Evolutionary conservation across 2,888 invertebrate genomes (phyloP).

Genomic region (Lasioglossum marginatum): DNA sequence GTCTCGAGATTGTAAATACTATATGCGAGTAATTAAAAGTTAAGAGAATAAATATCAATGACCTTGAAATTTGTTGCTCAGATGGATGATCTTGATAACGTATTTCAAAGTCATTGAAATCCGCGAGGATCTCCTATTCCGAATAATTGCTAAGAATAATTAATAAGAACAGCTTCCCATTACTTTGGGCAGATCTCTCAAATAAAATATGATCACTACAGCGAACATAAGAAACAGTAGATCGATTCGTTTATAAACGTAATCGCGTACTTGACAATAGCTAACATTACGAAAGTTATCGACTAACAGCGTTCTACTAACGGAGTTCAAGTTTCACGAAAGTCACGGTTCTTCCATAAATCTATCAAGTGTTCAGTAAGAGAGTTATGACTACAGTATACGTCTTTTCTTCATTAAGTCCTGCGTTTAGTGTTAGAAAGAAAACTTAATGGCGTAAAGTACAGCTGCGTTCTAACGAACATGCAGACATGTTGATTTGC

Average conservation of each 20-base stretch:
- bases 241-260: background rate
- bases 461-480: slow-evolving; percentile 22
- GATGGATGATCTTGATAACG: no score
- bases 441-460: background rate
- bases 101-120: no score
- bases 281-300: background rate
- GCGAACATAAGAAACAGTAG: slow-evolving; percentile 22
- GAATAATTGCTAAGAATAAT: background rate
- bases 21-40: no score
- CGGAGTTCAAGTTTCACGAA: background rate
- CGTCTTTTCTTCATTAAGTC: background rate
- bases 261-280: background rate
- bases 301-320: background rate
- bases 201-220: slow-evolving; percentile 14
- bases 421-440: slow-evolving; percentile 6
- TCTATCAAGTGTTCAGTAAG: background rate
- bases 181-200: background rate
- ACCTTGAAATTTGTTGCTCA: no score
- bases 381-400: background rate
- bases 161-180: slow-evolving; percentile 18
- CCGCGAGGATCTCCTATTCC: no score
- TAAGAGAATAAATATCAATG: no score
- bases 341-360: background rate
- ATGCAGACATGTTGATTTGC: slow-evolving; percentile 32
- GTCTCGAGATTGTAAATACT: no score